A percentile compares a stretch with the other conserved stretches of the same genome.
These are phyloP conservation scores for Tipula unca DNA, from an alignment of 2,888 invertebrate species.

Conservation along the genomic window DNA sequence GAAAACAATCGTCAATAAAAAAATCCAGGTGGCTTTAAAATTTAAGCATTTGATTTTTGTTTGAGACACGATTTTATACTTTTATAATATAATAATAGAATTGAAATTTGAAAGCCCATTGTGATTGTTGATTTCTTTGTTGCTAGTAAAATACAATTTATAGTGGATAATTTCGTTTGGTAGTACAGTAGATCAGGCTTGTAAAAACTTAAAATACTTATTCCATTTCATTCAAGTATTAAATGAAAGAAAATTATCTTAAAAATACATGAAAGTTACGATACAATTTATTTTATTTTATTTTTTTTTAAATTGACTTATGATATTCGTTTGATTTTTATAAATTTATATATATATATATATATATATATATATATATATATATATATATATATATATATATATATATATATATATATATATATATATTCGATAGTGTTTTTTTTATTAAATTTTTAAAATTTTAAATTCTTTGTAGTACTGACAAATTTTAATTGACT, in stretches of 20 bases:
- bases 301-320: not conserved
- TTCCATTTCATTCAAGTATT: not conserved
- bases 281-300: not conserved
- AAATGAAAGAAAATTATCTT: constrained; percentile 14
- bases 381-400: not conserved
- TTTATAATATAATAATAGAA: not conserved
- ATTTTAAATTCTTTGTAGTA: not conserved
- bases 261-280: constrained; percentile 14
- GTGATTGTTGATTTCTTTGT: not conserved
- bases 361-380: not conserved
- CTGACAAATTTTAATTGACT: not conserved
- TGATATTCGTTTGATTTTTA: not conserved
- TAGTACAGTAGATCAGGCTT: not conserved
- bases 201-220: constrained; percentile 9
- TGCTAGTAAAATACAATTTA: not conserved
- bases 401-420: not conserved
- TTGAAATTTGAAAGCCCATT: not conserved
- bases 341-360: not conserved
- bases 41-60: not conserved
- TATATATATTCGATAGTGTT: not conserved
- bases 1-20: too few species aligned
- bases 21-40: not conserved
- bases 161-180: not conserved
- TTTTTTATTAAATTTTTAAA: not conserved
- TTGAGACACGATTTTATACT: not conserved